Conservation (phyloP, 1,140 invertebrate genomes). For the Drosophila kikkawai region DNA sequence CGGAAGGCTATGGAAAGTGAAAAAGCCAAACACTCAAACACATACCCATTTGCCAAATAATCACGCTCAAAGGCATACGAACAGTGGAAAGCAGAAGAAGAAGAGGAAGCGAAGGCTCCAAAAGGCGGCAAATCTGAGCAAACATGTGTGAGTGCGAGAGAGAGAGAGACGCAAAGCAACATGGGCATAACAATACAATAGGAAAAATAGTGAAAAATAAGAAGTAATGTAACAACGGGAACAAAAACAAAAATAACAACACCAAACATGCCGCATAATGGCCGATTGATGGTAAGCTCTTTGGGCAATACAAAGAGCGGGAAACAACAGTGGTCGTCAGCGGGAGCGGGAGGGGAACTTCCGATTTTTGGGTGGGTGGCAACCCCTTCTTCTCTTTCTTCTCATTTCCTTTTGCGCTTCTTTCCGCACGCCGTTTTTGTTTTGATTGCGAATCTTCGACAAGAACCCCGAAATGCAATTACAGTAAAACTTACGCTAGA, state of each 20-base stretch:
- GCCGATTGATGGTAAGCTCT: constrained; percentile 62
- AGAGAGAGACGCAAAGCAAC: constrained; percentile 30
- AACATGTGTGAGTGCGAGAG: constrained; percentile 2
- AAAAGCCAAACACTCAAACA: constrained; percentile 11
- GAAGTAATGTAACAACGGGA: constrained; percentile 30
- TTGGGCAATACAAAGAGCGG: not conserved
- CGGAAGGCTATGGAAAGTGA: constrained; percentile 43
- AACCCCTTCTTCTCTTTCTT: constrained; percentile 18
- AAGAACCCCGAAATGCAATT: constrained; percentile 7
- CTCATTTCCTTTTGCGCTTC: constrained; percentile 16
- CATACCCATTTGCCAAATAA: constrained; percentile 63
- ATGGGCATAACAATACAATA: constrained; percentile 47
- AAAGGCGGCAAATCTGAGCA: constrained; percentile 57
- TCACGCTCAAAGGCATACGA: constrained; percentile 33
- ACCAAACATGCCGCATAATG: constrained; percentile 56
- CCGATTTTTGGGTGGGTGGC: constrained; percentile 48
- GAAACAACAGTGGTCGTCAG: not conserved
- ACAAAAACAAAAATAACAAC: constrained; percentile 41
- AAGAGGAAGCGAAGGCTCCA: constrained; percentile 47
- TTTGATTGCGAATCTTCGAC: constrained; percentile 57
- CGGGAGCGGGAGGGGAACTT: constrained; percentile 1
- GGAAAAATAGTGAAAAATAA: constrained; percentile 45
- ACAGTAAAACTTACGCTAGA: constrained; percentile 2
- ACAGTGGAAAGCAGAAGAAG: constrained; percentile 8
- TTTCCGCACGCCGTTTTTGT: constrained; percentile 57